A percentile compares a stretch with the other conserved stretches of the same genome.
phyloP scores from a whole-genome alignment of 35 echinoderm and acorn worm species.

The Lytechinus pictus region DNA sequence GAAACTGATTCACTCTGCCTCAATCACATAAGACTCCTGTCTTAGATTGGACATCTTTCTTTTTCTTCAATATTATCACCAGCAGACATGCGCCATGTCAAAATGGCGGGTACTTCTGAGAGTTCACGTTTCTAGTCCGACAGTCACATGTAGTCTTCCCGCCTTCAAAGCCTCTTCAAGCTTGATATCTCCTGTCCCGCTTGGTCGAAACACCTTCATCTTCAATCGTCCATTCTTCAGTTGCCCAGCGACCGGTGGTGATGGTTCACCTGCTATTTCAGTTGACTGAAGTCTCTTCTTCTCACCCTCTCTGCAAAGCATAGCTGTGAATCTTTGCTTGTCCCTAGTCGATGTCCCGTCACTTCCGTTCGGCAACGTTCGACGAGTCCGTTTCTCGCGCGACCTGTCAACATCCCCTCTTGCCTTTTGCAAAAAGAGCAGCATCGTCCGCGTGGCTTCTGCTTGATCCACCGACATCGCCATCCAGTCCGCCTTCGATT shows the following conservation, averaged over 20 bases:
- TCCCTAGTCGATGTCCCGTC: background rate
- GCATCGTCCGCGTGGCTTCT: conserved; percentile 25
- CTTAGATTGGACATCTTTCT: background rate
- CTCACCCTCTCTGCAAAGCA: background rate
- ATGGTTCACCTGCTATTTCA: background rate
- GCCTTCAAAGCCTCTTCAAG: conserved; percentile 37
- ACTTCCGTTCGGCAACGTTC: background rate
- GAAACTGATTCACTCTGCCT: background rate
- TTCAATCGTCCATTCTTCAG: background rate
- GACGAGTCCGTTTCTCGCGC: background rate
- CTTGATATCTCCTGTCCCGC: conserved; percentile 21
- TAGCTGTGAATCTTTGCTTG: conserved; percentile 11
- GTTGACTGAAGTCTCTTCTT: background rate
- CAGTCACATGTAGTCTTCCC: background rate
- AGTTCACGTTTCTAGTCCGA: conserved; percentile 1
- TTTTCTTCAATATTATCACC: background rate
- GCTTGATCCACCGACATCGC: conserved; percentile 12
- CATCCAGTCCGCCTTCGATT: conserved; percentile 17
- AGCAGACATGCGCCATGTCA: background rate
- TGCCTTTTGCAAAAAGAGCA: conserved; percentile 33
- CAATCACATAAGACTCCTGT: background rate
- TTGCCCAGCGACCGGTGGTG: background rate
- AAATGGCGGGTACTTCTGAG: background rate
- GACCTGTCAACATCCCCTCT: conserved; percentile 17
- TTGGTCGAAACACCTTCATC: conserved; percentile 35